Conservation (phyloP, 1,140 invertebrate species). For the Meloidogyne floridensis region DNA sequence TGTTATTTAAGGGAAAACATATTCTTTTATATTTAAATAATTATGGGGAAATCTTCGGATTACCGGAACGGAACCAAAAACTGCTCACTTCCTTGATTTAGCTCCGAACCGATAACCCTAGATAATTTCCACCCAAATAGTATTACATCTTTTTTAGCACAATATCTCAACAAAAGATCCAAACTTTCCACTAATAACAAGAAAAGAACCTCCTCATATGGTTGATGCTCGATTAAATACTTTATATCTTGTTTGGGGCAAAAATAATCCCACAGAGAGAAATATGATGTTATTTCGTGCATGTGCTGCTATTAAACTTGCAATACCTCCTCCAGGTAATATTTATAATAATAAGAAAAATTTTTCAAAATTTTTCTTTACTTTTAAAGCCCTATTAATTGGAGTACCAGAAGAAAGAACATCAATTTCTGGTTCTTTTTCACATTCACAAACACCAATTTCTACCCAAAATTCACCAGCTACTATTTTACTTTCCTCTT, state of each 20-base stretch:
- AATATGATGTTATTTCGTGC: constrained; percentile 40
- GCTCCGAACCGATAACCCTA: too few species aligned
- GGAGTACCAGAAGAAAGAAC: constrained; percentile 50
- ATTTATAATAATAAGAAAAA: background rate
- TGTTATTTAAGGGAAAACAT: background rate
- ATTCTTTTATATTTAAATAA: too few species aligned
- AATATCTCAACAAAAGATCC: constrained; percentile 6
- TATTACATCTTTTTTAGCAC: too few species aligned
- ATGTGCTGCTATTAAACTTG: constrained; percentile 44
- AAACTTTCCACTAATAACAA: background rate
- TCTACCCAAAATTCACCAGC: constrained; percentile 34
- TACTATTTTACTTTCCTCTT: constrained; percentile 49
- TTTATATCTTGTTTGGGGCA: constrained; percentile 34
- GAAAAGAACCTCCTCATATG: constrained; percentile 27
- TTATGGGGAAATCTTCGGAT: too few species aligned
- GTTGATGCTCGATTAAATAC: constrained; percentile 38
- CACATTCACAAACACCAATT: constrained; percentile 41
- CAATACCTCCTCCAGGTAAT: constrained; percentile 54
- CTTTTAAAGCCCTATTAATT: constrained; percentile 50
- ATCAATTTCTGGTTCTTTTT: constrained; percentile 23
- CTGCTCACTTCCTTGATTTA: too few species aligned
- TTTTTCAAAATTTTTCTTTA: background rate
- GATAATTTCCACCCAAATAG: too few species aligned
- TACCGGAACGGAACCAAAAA: too few species aligned
- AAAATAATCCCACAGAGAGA: constrained; percentile 7